Base-by-base conservation (phyloP, 1,140 invertebrate genomes). In the Pollicipes pollicipes region DNA sequence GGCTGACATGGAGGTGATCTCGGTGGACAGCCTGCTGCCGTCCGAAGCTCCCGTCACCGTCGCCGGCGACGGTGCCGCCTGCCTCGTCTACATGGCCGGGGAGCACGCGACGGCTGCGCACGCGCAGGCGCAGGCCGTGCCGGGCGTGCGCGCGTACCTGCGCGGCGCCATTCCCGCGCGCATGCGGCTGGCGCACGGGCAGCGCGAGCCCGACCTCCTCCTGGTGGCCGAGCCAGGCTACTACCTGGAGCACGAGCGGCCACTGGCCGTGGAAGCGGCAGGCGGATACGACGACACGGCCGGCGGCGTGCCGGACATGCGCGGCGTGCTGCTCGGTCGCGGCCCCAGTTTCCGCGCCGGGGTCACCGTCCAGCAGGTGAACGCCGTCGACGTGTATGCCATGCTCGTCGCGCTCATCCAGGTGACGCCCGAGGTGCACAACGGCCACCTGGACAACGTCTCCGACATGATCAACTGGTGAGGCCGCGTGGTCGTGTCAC, bases 221-320 rank as follows among this genome's bases (percentile, higher is more conserved):
- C 27, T 29, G 3, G 8, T 21, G 24, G 64, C 64, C 64, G n/a
- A 27, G 28, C n/a, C 64, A 3, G 28, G 64, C 64, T 66, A 28
- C 64, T 66, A 66, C 64, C n/a, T 66, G 27, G 64, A 66, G 64
- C 27, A 66, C 64, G 28, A 27, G 64, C 64, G n/a, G 28, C 64
- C 64, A n/a, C 28, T 66, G 64, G n/a, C 64, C 3, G 64, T 66
- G 28, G 10, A 27, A n/a, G 64, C 64, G n/a, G 64, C 64, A 21
- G 64, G 64, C 64, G 64, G 64, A 1, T 66, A 66, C 28, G 64
- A 66, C 28, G 28, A 66, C 64, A 66, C 64, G 27, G 26, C n/a
- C 10, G 64, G 28, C 3, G 27, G 6, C n/a, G 64, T 29, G n/a
- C 27, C 64, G 28, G 64, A 66, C 28, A 66, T 66, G 64, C n/a